phyloP scores from a whole-genome alignment of 2,113 vertebrate genomes.

The Coptodon rendalli region DNA sequence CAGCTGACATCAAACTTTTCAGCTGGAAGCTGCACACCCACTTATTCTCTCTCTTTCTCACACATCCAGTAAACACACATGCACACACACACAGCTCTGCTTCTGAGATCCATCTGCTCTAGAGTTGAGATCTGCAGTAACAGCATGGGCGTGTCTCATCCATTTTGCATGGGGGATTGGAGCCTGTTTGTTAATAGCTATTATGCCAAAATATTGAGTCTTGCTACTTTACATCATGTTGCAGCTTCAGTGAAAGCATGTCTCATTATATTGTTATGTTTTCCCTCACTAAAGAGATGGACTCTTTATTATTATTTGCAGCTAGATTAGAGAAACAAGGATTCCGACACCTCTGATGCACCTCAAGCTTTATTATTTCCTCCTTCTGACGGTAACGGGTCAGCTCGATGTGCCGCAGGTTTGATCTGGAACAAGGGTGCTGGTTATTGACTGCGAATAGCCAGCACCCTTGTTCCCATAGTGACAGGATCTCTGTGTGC shows the following conservation, averaged over 20 bases:
- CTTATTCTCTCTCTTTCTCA: background rate
- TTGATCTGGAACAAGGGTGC: slow-evolving; percentile 19
- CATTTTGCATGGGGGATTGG: slow-evolving; percentile 44
- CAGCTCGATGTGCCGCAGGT: background rate
- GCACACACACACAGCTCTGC: background rate
- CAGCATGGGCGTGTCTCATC: slow-evolving; percentile 55
- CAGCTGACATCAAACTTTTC: background rate
- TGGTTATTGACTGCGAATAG: slow-evolving; percentile 47
- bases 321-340: background rate
- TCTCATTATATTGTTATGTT: background rate
- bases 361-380: background rate
- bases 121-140: slow-evolving; percentile 30
- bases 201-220: slow-evolving; percentile 8
- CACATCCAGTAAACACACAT: background rate
- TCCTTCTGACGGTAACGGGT: background rate
- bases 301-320: background rate
- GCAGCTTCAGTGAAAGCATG: background rate
- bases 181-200: slow-evolving; percentile 20
- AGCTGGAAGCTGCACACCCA: background rate
- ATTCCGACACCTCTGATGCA: background rate
- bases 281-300: background rate
- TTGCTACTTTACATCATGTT: slow-evolving; percentile 5
- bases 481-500: slow-evolving; percentile 46
- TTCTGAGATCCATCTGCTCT: slow-evolving; percentile 29
- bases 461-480: slow-evolving; percentile 60